These are phyloP conservation scores for Phasia obesa DNA, from an alignment of 2,888 invertebrate genomes.

Conservation along the genomic window DNA sequence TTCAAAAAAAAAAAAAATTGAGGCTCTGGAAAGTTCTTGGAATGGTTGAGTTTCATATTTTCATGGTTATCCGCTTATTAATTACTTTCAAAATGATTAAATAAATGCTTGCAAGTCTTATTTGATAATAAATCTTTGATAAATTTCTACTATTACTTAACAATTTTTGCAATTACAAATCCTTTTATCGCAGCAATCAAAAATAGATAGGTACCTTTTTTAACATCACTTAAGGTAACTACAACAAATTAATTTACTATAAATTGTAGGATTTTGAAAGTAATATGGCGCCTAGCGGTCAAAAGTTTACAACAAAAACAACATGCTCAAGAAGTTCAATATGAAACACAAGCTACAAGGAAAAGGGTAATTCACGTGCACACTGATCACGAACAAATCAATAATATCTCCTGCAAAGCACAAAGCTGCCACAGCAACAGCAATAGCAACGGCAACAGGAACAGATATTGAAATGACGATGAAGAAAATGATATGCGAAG, in stretches of 20 bases:
- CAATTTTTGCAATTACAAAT: slow-evolving; percentile 62
- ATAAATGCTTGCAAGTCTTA: neutral
- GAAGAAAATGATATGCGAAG: slow-evolving; percentile 67
- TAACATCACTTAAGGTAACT: slow-evolving; percentile 70
- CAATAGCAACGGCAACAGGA: no score
- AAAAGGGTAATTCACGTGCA: slow-evolving; percentile 70
- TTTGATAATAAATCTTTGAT: slow-evolving; percentile 46
- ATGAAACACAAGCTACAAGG: slow-evolving; percentile 11
- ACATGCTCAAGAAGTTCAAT: slow-evolving; percentile 25
- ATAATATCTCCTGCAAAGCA: slow-evolving; percentile 54
- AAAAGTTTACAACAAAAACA: slow-evolving; percentile 58
- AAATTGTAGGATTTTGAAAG: slow-evolving; percentile 72
- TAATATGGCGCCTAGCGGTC: slow-evolving; percentile 79
- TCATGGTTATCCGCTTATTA: no score
- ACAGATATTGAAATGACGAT: neutral
- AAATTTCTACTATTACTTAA: slow-evolving; percentile 50
- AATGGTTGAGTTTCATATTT: no score
- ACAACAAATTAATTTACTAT: slow-evolving; percentile 72
- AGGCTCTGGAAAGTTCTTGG: no score
- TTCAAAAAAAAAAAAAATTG: no score
- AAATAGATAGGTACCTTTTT: slow-evolving; percentile 30
- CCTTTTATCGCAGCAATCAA: slow-evolving; percentile 12
- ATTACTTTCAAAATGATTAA: neutral
- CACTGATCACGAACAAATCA: slow-evolving; percentile 73
- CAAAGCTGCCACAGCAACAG: slow-evolving; percentile 44